phyloP scores from a whole-genome alignment of 2,797 vertebrate species.

The Ctenopoma multispine region DNA sequence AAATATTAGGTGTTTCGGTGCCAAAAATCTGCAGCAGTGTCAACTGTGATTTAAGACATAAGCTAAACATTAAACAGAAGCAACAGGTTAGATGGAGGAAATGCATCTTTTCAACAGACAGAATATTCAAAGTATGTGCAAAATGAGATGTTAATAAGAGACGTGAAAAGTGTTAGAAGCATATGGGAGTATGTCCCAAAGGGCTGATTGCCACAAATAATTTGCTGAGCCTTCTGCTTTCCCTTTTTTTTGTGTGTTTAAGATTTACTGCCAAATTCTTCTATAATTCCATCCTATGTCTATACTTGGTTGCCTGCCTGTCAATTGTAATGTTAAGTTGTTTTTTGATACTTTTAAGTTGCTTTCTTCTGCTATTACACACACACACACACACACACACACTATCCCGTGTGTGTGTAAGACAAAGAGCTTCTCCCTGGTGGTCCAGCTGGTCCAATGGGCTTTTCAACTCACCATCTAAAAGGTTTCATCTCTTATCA shows the following conservation, averaged over 20 bases:
- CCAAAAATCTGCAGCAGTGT: background rate
- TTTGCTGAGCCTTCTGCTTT: constrained; percentile 21
- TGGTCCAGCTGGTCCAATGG: constrained; percentile 35
- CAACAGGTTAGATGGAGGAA: background rate
- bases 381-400: background rate
- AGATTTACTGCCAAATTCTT: constrained; percentile 16
- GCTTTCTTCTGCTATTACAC: constrained; percentile 29
- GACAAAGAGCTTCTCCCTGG: constrained; percentile 42
- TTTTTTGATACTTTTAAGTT: constrained; percentile 46
- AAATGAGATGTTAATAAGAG: background rate
- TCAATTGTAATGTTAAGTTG: constrained; percentile 4
- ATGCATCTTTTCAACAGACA: too few relatives aligned
- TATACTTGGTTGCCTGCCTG: constrained; percentile 22
- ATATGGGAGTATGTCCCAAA: background rate
- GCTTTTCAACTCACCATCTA: constrained; percentile 54
- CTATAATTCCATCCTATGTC: constrained; percentile 3
- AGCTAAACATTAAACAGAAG: background rate
- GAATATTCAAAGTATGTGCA: background rate
- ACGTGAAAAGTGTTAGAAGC: constrained; percentile 13
- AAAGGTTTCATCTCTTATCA: constrained; percentile 56
- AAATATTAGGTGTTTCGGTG: background rate
- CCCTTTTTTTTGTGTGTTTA: constrained; percentile 28
- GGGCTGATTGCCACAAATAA: background rate
- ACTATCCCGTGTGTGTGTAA: too few relatives aligned
- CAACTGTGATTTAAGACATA: background rate